Percentiles rank a stretch among this genome's conserved stretches.
Evolutionary conservation across 1,140 invertebrate genomes (phyloP).

Genomic region (Papilio machaon): DNA sequence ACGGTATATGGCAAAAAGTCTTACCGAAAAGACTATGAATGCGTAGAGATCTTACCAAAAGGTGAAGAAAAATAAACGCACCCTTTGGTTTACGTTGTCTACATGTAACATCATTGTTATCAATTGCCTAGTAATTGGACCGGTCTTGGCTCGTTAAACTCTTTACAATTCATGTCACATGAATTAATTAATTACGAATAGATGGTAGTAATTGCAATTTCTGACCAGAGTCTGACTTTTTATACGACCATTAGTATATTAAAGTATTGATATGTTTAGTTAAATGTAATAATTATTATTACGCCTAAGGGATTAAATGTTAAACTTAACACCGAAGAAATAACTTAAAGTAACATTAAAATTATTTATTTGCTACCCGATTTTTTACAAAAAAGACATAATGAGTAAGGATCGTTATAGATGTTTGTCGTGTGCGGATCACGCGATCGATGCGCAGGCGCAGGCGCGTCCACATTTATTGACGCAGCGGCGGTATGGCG

Average conservation of each 20-base stretch:
- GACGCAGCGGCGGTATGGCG: constrained; percentile 13
- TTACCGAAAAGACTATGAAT: too few species aligned
- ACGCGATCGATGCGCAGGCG: constrained; percentile 22
- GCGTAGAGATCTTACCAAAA: too few species aligned
- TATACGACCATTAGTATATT: neutral
- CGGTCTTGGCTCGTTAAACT: neutral
- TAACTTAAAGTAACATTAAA: too few species aligned
- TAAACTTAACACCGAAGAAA: too few species aligned
- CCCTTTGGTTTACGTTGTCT: neutral
- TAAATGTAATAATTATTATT: neutral
- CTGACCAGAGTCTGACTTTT: neutral
- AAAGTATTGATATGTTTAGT: neutral
- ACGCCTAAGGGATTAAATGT: too few species aligned
- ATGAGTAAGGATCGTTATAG: neutral
- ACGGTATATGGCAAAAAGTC: too few species aligned
- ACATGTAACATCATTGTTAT: neutral
- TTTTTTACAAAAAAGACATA: neutral
- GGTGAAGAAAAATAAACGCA: neutral
- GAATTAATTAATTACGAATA: neutral
- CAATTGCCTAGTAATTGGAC: neutral
- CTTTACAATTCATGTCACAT: neutral
- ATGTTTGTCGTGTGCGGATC: constrained; percentile 15
- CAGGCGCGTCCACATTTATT: constrained; percentile 30
- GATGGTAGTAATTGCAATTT: neutral
- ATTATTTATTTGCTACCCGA: neutral